phyloP scores from a whole-genome alignment of 1,140 invertebrate species.

The Eupeodes corollae region DNA sequence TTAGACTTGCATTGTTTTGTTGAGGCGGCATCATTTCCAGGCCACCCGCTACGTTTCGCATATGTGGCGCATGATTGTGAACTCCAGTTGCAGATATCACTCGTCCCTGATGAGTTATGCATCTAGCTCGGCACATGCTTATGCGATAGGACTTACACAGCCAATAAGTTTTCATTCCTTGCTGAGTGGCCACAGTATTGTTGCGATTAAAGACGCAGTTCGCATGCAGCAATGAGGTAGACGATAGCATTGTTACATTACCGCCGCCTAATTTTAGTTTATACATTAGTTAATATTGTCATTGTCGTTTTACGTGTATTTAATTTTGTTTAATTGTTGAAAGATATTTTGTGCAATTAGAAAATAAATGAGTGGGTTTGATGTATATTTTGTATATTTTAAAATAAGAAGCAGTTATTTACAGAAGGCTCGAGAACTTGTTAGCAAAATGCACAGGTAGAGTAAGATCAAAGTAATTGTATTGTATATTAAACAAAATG shows the following conservation, averaged over 20 bases:
- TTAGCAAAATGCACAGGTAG: not conserved
- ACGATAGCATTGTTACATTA: constrained; percentile 36
- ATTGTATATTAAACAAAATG: too few species aligned
- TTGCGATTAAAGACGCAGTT: constrained; percentile 37
- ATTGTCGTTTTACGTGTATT: not conserved
- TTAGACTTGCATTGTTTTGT: constrained; percentile 12
- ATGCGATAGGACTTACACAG: constrained; percentile 37
- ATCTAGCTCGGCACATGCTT: constrained; percentile 36
- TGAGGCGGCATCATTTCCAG: not conserved
- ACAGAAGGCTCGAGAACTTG: not conserved
- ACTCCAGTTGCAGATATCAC: constrained; percentile 36
- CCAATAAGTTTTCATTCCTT: constrained; percentile 39
- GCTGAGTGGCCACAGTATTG: constrained; percentile 37
- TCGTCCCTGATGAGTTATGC: constrained; percentile 34
- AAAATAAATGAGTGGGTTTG: not conserved
- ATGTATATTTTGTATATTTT: not conserved
- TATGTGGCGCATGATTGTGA: constrained; percentile 35
- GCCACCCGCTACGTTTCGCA: constrained; percentile 17
- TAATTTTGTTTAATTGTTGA: not conserved
- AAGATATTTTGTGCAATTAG: not conserved
- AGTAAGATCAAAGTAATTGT: not conserved
- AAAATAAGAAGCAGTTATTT: not conserved
- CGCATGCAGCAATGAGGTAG: constrained; percentile 35
- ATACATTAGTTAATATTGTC: not conserved
- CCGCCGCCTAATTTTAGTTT: constrained; percentile 18